Base-by-base conservation (phyloP, 37 sponge, comb jelly and placozoan species). In the Oopsacas minuta region DNA sequence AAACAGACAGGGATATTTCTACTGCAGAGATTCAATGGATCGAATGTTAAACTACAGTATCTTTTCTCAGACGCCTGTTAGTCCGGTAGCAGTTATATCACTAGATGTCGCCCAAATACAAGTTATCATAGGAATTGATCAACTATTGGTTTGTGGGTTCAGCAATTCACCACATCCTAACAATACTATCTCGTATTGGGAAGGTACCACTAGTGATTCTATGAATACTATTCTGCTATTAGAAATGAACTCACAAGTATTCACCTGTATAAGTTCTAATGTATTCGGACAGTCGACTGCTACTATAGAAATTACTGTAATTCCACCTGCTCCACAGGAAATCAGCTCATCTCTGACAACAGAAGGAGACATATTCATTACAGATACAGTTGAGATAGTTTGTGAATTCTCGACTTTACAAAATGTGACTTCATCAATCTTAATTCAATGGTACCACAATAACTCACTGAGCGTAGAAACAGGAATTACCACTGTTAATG, bases 381-480 rank as follows among this genome's bases (percentile, higher is more conserved):
- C 75, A 61, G 75, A 61, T 12, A 25, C 75, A 5, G 22, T 61
- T n/a, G 32, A 61, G 30, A 32, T 61, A 12, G 22, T 34, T 20
- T 61, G 75, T 61, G 28, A 20, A 61, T 61, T 61, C 30, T 10
- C 20, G 5, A 61, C 75, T 3, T 25, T 42, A 8, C 15, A 8
- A 42, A 42, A 10, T 34, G 20, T 61, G 3, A 61, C 30, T 25
- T 61, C 75, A 32, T 61, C 75, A 3, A 61, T 61, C 30, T 61
- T 34, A 10, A 61, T 61, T 25, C 75, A 20, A 61, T 61, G 75
- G 75, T 61, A 61, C 28, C 75, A 61, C 75, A 61, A 61, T 61
- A 12, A 12, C 1, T 32, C 75, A n/a, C 75, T 61, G 22, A 61
- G 28, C 28, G 30, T 61, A 25, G 22, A 5, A 7, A 10, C 75